Evolutionary conservation across 2,888 invertebrate genomes (phyloP).

Genomic region (Lysandra bellargus): DNA sequence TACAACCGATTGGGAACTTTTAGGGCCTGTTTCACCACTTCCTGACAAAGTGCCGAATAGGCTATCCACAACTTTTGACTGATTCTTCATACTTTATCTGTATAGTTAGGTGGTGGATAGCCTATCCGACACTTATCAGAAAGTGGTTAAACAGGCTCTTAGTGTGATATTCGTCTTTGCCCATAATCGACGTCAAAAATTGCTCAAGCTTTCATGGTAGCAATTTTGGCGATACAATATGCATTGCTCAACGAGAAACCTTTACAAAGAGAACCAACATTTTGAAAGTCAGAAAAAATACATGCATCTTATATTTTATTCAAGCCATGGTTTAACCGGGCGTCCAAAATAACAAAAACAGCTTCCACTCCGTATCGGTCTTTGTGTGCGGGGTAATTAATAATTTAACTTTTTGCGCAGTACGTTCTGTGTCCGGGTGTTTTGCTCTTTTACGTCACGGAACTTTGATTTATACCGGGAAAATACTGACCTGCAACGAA

Average conservation of each 20-base stretch:
- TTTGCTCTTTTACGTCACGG: background rate
- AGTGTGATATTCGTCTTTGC: no score
- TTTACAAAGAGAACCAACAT: background rate
- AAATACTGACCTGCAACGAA: background rate
- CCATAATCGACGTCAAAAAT: no score
- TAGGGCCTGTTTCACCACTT: no score
- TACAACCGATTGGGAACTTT: no score
- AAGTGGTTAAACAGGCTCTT: no score
- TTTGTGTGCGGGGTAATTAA: slow-evolving; percentile 4
- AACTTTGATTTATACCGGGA: background rate
- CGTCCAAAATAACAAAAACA: slow-evolving; percentile 18
- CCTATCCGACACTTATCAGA: no score
- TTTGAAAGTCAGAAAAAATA: background rate
- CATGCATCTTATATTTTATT: slow-evolving; percentile 7
- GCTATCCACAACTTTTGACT: no score
- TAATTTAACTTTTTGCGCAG: slow-evolving; percentile 18
- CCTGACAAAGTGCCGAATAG: no score
- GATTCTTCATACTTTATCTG: no score
- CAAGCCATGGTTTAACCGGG: background rate
- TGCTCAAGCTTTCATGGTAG: no score
- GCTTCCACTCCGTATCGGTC: background rate
- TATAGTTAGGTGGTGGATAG: no score
- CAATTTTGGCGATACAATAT: no score
- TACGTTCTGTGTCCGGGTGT: background rate
- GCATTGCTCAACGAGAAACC: background rate